phyloP scores from a whole-genome alignment of 2,113 vertebrate species.

The Rousettus leschenaultii region DNA sequence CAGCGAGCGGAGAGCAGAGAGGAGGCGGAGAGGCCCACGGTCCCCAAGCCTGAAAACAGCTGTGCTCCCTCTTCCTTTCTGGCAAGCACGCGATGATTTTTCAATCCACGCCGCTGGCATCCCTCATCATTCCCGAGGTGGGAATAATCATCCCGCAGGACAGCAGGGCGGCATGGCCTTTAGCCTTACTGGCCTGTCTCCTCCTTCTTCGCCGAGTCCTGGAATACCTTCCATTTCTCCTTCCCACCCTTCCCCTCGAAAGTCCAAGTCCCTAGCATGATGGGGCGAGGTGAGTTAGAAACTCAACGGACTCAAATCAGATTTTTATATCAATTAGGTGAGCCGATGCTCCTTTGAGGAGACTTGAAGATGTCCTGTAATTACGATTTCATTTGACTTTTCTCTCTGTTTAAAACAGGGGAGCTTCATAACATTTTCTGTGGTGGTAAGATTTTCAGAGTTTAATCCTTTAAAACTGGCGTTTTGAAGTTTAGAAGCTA shows the following conservation, averaged over 20 bases:
- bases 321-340: slow-evolving; percentile 29
- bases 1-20: not conserved
- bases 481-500: not conserved
- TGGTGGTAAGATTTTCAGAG: not conserved
- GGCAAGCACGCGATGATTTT: not conserved
- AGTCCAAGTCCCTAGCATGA: not conserved
- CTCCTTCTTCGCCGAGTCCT: not conserved
- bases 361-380: slow-evolving; percentile 49
- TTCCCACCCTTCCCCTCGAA: not conserved
- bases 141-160: not conserved
- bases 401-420: not conserved
- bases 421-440: not conserved
- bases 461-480: not conserved
- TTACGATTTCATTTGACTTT: slow-evolving; percentile 43
- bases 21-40: not conserved
- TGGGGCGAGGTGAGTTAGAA: not conserved
- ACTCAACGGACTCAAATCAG: not conserved
- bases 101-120: accelerated
- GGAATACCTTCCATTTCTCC: not conserved
- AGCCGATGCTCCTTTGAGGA: not conserved
- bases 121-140: not conserved
- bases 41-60: accelerated
- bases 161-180: not conserved
- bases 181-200: not conserved
- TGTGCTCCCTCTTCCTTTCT: not conserved